These are phyloP conservation scores for Polyploca ridens DNA, from an alignment of 2,888 invertebrate species.

Conservation along the genomic window DNA sequence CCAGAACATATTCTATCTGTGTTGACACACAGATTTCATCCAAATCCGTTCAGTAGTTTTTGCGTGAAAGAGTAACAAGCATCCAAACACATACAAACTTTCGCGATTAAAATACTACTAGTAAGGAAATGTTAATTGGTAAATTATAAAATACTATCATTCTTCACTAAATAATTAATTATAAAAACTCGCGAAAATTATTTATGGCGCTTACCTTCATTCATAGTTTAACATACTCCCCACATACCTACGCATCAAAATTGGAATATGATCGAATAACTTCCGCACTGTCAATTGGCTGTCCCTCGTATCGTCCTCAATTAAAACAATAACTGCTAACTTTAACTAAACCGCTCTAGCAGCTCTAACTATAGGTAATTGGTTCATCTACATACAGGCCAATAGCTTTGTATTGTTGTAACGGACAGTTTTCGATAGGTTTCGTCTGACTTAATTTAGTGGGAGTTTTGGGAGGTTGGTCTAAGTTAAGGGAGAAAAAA, in stretches of 20 bases:
- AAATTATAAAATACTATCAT: too few relatives aligned
- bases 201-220: background rate
- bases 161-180: too few relatives aligned
- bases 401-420: constrained; percentile 25
- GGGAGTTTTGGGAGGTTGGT: constrained; percentile 26
- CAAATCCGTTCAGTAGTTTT: too few relatives aligned
- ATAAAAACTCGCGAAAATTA: too few relatives aligned
- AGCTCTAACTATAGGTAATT: constrained; percentile 5
- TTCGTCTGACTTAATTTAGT: constrained; percentile 40
- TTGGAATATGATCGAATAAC: background rate
- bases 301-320: background rate
- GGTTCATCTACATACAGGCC: background rate
- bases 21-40: too few relatives aligned
- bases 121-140: too few relatives aligned
- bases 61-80: too few relatives aligned
- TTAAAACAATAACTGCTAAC: constrained; percentile 1
- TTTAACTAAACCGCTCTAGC: constrained; percentile 5
- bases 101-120: too few relatives aligned
- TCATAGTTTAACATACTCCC: background rate
- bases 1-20: too few relatives aligned
- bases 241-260: background rate
- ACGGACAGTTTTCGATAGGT: constrained; percentile 52
- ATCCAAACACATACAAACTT: too few relatives aligned
- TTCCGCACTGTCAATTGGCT: background rate
- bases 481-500: constrained; percentile 14